Base-by-base conservation (phyloP, 2,888 invertebrate species). In the Timandra comae region DNA sequence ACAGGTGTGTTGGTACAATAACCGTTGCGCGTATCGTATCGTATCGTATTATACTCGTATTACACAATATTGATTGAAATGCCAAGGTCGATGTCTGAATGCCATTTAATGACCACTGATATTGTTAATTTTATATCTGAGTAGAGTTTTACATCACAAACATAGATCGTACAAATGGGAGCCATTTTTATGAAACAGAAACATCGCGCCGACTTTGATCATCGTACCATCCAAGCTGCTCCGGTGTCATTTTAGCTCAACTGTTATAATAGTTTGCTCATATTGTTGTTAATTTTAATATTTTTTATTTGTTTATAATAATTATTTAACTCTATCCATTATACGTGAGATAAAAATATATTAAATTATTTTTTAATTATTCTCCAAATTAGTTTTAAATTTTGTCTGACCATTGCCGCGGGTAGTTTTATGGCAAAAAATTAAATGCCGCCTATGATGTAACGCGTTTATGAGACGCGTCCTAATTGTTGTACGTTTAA, bases 31-130 rank as follows among this genome's bases (percentile, higher is more conserved):
- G 30, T 16, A 16, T 16, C 38, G 40, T 34, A 39, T 43, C 48
- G 49, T 53, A 45, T 51, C 45, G 35, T 49, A 41, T 48, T 16
- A 3, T 47, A 9, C 10, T 8, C 11, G 11, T 24, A 11, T 24
- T 10, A 10, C 24, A 10, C 24, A 24, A 7, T 24, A 24, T 2
- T 24, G 76, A 76, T 67, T 75, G 63, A 57, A 71, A 84, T 82
- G 82, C 84, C 84, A 85, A 84, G 84, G 84, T 84, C 69, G 74
- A 81, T 70, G 70, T 81, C 73, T 66, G 58, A 63, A 71, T 72
- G 80, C 84, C 78, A 77, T 77, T 73, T 46, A 68, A 64, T 66
- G 73, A 74, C 67, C 74, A 64, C 71, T 63, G 61, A 63, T 62
- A 61, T 66, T 63, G 62, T 66, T 61, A 5, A 6, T 61, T 66